Evolutionary conservation across 2,113 vertebrate species (phyloP), one percentile per base, ranked within the genome.

Genomic region (Gavialis gangeticus): DNA sequence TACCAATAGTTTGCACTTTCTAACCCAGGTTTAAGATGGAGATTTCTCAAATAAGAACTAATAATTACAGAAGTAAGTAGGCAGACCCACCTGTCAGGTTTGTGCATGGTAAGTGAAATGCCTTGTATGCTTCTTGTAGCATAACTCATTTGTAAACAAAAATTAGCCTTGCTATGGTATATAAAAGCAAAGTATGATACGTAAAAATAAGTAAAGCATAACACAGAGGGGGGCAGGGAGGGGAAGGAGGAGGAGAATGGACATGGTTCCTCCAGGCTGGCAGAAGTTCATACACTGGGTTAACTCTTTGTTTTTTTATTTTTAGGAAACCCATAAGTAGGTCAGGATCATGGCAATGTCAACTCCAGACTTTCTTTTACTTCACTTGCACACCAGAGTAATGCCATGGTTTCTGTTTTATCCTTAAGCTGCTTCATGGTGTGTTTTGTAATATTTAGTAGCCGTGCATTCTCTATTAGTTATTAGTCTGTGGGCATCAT

Each of bases 161-260:
- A 24, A 71, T 71, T 71, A 19, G 19, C 30, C 30, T 73, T 73
- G 46, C 46, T 46, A 46, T 46, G 46, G 46, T 46, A 46, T 46
- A 46, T 46, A 46, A 46, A 46, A 46, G 46, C 46, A 46, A 46
- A 46, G 46, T 46, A 46, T 46, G 46, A 46, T 73, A 46, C 17
- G n/a, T 18, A 87, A 64, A 93, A 79, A 86, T 94, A 90, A 87
- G 93, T 81, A 59, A 88, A 18, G 30, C 1, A 4, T 78, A 82
- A 87, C 90, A 73, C 37, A 16, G 54, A 0, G 0, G 4, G 7
- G 22, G 22, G 46, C 46, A 46, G 12, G 4, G 27, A 46, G 3
- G 19, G 46, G 60, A 15, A 73, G 54, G 5, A 12, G 34, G 25
- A 9, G 80, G 10, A 25, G 81, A 1, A 66, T 62, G 73, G 56